Conservation (phyloP, 1,140 invertebrate genomes). For the Drosophila miranda region DNA sequence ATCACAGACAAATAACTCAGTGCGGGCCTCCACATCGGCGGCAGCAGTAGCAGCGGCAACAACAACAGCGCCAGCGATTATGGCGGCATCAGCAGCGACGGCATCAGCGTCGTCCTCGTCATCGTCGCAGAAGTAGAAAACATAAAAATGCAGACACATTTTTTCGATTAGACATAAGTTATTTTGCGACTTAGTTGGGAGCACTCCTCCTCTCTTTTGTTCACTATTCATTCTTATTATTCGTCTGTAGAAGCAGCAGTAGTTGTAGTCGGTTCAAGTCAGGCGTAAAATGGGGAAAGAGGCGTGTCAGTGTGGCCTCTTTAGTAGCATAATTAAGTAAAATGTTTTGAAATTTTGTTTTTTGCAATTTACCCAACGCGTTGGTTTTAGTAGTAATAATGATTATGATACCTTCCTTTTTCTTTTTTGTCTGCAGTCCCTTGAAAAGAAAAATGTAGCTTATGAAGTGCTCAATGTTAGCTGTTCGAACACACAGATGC, state of each 20-base stretch:
- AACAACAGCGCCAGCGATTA: constrained; percentile 6
- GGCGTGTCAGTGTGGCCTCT: constrained; percentile 60
- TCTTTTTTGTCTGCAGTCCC: constrained; percentile 43
- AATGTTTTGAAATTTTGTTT: constrained; percentile 68
- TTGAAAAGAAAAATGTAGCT: constrained; percentile 42
- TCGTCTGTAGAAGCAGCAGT: constrained; percentile 31
- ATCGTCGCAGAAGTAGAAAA: constrained; percentile 67
- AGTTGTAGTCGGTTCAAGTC: constrained; percentile 57
- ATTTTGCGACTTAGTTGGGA: constrained; percentile 58
- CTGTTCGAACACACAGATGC: constrained; percentile 37
- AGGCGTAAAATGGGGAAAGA: constrained; percentile 59
- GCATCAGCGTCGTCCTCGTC: constrained; percentile 43
- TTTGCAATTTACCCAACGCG: constrained; percentile 66
- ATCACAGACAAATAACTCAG: constrained; percentile 39
- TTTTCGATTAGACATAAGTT: constrained; percentile 64
- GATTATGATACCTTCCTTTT: constrained; percentile 30
- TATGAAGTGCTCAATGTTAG: constrained; percentile 73
- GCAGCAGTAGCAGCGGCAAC: constrained; percentile 28
- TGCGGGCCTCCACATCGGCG: constrained; percentile 44
- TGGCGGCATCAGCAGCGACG: constrained; percentile 14
- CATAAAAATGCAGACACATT: constrained; percentile 39
- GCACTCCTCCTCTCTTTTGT: constrained; percentile 59
- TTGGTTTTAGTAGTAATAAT: constrained; percentile 69
- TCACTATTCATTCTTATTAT: constrained; percentile 56
- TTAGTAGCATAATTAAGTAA: constrained; percentile 72